Evolutionary conservation across 1,140 invertebrate species (phyloP).

Genomic region (Papilio polytes): DNA sequence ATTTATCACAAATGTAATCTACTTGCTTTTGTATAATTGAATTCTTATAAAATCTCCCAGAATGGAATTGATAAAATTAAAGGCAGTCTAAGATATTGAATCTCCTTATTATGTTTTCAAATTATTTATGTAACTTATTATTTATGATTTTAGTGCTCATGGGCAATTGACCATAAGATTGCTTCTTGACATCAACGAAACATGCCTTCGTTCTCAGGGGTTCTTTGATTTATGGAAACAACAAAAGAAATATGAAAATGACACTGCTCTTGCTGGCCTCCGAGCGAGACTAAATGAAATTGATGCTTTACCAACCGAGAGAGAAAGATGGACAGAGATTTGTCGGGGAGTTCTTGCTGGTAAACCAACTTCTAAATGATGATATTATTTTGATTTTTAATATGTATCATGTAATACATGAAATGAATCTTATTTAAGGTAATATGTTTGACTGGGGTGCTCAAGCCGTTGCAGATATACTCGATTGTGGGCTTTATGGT

Average conservation of each 20-base stretch:
- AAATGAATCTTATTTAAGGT: conserved; percentile 78
- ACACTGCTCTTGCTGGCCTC: conserved; percentile 83
- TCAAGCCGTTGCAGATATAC: conserved; percentile 91
- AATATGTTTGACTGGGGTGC: conserved; percentile 99
- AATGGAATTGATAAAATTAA: too few relatives aligned
- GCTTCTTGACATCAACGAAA: conserved; percentile 96
- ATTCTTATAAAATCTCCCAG: too few relatives aligned
- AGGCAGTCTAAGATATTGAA: too few relatives aligned
- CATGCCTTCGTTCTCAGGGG: conserved; percentile 94
- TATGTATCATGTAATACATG: conserved; percentile 4
- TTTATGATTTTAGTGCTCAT: conserved; percentile 88
- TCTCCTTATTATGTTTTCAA: too few relatives aligned
- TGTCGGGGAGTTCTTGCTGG: conserved; percentile 86
- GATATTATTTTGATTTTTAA: neutral
- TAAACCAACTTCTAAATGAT: conserved; percentile 45
- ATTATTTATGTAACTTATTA: conserved; percentile 42
- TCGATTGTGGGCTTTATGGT: conserved; percentile 94
- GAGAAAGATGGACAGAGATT: conserved; percentile 85
- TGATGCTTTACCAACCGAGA: conserved; percentile 82
- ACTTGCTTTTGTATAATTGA: too few relatives aligned
- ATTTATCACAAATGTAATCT: too few relatives aligned
- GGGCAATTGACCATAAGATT: conserved; percentile 94
- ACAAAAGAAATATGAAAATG: conserved; percentile 87
- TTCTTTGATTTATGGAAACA: conserved; percentile 96
- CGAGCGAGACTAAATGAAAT: conserved; percentile 84